phyloP scores from a whole-genome alignment of 2,113 vertebrate genomes.

The Pteronura brasiliensis region DNA sequence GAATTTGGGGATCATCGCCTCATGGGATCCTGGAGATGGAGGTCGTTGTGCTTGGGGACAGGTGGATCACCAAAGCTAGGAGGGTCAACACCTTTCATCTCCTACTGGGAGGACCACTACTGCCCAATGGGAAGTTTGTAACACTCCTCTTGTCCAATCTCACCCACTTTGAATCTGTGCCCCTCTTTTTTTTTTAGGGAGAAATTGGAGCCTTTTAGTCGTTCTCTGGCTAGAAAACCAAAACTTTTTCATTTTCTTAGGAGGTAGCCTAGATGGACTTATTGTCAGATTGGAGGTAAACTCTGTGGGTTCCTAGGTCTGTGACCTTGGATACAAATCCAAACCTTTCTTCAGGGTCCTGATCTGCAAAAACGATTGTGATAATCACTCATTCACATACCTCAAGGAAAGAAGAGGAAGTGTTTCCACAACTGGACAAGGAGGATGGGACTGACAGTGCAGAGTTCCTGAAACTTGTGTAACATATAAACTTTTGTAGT shows the following conservation, averaged over 20 bases:
- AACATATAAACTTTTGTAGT: constrained; percentile 4
- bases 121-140: constrained; percentile 10
- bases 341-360: background rate
- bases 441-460: background rate
- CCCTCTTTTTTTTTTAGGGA: background rate
- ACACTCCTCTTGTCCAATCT: background rate
- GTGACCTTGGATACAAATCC: background rate
- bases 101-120: background rate
- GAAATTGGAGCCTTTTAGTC: background rate
- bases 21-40: background rate
- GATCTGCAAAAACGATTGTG: background rate
- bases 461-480: constrained; percentile 19
- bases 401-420: background rate
- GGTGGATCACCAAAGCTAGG: background rate
- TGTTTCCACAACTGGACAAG: background rate
- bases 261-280: background rate
- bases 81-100: background rate
- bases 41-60: background rate
- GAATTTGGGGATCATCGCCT: constrained; percentile 17
- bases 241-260: background rate
- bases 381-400: background rate
- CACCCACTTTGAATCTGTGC: constrained; percentile 8
- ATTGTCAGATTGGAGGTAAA: background rate
- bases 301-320: background rate
- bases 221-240: background rate